Percentiles rank a stretch among this genome's conserved stretches.
phyloP scores from a whole-genome alignment of 2,113 vertebrate species.

The Spheniscus mendiculus region DNA sequence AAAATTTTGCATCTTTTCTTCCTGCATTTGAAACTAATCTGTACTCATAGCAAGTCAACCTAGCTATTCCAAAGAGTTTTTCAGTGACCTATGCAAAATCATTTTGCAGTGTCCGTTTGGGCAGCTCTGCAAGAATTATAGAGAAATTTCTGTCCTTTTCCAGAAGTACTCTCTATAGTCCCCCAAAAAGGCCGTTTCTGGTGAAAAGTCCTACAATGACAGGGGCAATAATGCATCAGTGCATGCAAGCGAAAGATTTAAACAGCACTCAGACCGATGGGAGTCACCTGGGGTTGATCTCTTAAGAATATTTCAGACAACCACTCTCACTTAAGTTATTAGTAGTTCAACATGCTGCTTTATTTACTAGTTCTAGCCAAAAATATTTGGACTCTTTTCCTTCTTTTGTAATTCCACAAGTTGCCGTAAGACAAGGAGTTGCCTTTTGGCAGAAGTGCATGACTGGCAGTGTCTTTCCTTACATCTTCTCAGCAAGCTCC shows the following conservation, averaged over 20 bases:
- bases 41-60: background rate
- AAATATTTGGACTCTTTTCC: background rate
- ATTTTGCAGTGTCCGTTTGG: background rate
- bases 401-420: background rate
- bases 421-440: background rate
- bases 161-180: background rate
- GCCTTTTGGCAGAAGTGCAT: background rate
- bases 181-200: background rate
- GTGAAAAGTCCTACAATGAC: background rate
- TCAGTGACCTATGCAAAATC: background rate
- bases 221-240: background rate
- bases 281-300: background rate
- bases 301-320: background rate
- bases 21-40: background rate
- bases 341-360: background rate
- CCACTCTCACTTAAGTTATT: background rate
- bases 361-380: background rate
- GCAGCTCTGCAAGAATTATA: background rate
- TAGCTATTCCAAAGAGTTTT: background rate
- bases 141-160: background rate
- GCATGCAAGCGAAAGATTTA: background rate
- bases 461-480: background rate
- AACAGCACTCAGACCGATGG: accelerated
- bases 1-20: background rate
- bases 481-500: background rate